Evolutionary conservation across 2,113 vertebrate species (phyloP).

Genomic region (Lagopus muta): DNA sequence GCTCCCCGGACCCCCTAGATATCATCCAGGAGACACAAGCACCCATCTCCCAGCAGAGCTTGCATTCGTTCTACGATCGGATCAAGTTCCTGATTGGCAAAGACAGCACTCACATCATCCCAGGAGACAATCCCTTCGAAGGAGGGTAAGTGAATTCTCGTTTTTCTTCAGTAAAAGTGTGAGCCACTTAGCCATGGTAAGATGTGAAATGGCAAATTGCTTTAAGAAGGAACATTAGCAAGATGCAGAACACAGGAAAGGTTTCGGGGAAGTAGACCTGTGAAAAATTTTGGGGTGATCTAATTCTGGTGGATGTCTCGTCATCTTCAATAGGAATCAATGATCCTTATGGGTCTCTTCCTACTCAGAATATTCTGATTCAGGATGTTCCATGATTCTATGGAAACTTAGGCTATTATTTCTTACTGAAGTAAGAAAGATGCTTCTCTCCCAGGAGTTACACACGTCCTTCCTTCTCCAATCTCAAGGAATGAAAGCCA

Average conservation of each 20-base stretch:
- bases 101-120: constrained; percentile 93
- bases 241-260: not conserved
- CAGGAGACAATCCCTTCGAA: constrained; percentile 91
- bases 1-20: constrained; percentile 93
- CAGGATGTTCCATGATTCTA: not conserved
- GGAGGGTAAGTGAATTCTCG: constrained; percentile 85
- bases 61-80: constrained; percentile 92
- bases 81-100: constrained; percentile 94
- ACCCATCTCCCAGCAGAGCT: constrained; percentile 83
- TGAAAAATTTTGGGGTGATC: constrained; percentile 51
- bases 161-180: not conserved
- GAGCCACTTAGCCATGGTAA: not conserved
- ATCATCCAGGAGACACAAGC: constrained; percentile 95
- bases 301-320: constrained; percentile 60
- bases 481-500: not conserved
- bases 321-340: not conserved
- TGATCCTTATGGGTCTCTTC: not conserved
- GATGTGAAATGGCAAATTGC: not conserved
- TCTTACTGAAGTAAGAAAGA: not conserved
- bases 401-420: not conserved
- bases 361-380: not conserved
- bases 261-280: not conserved
- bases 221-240: not conserved
- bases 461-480: not conserved
- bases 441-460: not conserved